phyloP scores from a whole-genome alignment of 1,140 invertebrate species.

The Drosophila persimilis region DNA sequence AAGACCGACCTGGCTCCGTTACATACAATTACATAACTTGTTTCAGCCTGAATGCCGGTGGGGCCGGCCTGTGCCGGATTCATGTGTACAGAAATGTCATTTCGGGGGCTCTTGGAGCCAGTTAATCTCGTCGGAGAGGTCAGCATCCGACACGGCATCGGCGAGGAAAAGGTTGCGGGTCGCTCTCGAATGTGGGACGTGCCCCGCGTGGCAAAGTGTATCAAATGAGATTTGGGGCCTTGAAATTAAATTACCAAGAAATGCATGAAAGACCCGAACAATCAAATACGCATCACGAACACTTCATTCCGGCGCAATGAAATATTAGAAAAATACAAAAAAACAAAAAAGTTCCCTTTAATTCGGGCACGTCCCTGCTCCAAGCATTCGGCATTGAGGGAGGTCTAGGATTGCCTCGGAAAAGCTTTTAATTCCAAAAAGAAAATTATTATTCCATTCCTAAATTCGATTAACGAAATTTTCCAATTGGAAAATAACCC shows the following conservation, averaged over 20 bases:
- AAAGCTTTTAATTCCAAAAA: constrained; percentile 21
- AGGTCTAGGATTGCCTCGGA: constrained; percentile 16
- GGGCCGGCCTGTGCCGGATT: constrained; percentile 1
- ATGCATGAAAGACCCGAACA: constrained; percentile 33
- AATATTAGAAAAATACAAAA: constrained; percentile 26
- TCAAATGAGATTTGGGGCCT: constrained; percentile 27
- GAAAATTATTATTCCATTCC: not conserved
- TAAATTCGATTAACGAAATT: no score
- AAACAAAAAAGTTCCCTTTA: constrained; percentile 33
- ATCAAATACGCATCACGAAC: constrained; percentile 48
- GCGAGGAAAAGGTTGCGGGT: constrained; percentile 18
- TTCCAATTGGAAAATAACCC: no score
- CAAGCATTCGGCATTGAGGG: constrained; percentile 11
- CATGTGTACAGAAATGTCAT: constrained; percentile 61
- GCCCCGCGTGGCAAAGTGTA: constrained; percentile 30
- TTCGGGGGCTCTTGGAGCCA: constrained; percentile 23
- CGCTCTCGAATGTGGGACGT: constrained; percentile 34
- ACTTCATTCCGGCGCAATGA: constrained; percentile 45
- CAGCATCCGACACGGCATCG: constrained; percentile 35
- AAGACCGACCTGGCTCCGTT: constrained; percentile 17
- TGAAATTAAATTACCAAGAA: constrained; percentile 38
- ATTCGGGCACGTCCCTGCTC: constrained; percentile 50
- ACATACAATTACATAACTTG: constrained; percentile 59
- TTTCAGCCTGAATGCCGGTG: constrained; percentile 43
- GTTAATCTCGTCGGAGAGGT: constrained; percentile 49